Evolutionary conservation across 2,113 vertebrate genomes (phyloP).

Genomic region (Pelobates fuscus): DNA sequence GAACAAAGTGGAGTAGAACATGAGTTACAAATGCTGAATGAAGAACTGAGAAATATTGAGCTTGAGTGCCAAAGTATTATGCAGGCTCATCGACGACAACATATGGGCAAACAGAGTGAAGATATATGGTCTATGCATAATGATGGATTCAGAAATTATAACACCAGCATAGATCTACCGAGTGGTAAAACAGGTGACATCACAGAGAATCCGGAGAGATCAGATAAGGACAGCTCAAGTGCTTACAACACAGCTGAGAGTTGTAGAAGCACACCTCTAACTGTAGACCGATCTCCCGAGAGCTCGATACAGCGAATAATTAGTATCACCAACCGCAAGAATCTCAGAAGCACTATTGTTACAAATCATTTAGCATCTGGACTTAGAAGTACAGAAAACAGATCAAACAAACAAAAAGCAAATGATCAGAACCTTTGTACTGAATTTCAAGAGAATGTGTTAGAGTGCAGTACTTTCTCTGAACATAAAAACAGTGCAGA

Average conservation of each 20-base stretch:
- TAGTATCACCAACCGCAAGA: constrained; percentile 88
- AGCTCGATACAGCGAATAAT: constrained; percentile 88
- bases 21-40: constrained; percentile 91
- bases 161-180: constrained; percentile 66
- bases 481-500: constrained; percentile 64
- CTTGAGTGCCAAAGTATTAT: constrained; percentile 96
- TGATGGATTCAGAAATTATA: constrained; percentile 71
- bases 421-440: constrained; percentile 67
- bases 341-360: constrained; percentile 74
- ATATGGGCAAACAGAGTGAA: constrained; percentile 74
- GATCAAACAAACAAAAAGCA: constrained; percentile 67
- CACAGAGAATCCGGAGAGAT: constrained; percentile 86
- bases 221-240: constrained; percentile 96
- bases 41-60: constrained; percentile 92
- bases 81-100: constrained; percentile 86
- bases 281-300: constrained; percentile 85
- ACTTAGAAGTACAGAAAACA: constrained; percentile 64
- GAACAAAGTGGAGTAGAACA: constrained; percentile 83
- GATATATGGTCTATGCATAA: constrained; percentile 73
- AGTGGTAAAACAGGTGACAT: constrained; percentile 80
- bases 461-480: constrained; percentile 67
- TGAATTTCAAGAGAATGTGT: constrained; percentile 64
- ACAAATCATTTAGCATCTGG: constrained; percentile 61
- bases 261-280: constrained; percentile 87
- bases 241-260: constrained; percentile 96